Conservation (phyloP, 2,113 vertebrate genomes). For the Tautogolabrus adspersus region DNA sequence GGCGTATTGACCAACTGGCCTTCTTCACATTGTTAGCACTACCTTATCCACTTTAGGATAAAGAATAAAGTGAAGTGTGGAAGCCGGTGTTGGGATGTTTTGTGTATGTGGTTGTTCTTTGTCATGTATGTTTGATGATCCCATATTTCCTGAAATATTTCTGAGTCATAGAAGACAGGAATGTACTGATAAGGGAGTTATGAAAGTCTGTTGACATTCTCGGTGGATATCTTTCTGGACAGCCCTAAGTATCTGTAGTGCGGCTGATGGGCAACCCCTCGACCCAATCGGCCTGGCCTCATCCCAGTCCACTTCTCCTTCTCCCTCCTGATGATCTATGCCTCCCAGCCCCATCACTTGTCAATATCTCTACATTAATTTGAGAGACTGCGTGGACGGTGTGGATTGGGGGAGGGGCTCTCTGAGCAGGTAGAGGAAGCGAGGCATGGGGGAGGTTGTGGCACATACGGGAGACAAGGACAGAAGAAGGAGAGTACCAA, state of each 20-base stretch:
- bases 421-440: constrained; percentile 38
- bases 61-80: constrained; percentile 17
- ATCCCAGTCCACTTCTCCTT: constrained; percentile 50
- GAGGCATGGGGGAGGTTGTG: constrained; percentile 21
- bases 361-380: constrained; percentile 87
- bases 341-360: constrained; percentile 80
- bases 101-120: constrained; percentile 10
- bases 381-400: constrained; percentile 69
- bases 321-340: constrained; percentile 76
- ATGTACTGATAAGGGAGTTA: constrained; percentile 10
- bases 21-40: constrained; percentile 67
- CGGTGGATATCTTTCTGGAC: neutral
- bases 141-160: neutral
- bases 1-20: constrained; percentile 78
- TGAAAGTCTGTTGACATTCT: neutral
- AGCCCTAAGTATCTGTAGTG: neutral
- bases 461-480: constrained; percentile 67
- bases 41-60: constrained; percentile 51
- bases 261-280: constrained; percentile 12
- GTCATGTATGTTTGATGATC: neutral
- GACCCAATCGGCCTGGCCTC: constrained; percentile 35
- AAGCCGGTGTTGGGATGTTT: constrained; percentile 10
- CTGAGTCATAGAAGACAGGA: neutral
- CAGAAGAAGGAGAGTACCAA: constrained; percentile 70
- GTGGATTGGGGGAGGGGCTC: constrained; percentile 52